A percentile compares a stretch with the other conserved stretches of the same genome.
Conservation (phyloP, 2,888 invertebrate genomes). For the Dinocampus coccinellae region DNA sequence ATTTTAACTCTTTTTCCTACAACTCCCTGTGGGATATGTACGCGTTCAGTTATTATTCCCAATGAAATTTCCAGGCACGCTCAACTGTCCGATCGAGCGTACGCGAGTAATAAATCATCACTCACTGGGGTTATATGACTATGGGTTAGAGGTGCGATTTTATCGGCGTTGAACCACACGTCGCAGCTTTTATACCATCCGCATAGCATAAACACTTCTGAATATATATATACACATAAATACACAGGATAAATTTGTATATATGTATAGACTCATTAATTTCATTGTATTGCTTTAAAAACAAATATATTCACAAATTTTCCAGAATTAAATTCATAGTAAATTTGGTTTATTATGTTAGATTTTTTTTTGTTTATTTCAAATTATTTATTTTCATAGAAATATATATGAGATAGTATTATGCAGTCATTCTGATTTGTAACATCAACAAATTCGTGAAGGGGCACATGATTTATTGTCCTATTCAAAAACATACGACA, state of each 20-base stretch:
- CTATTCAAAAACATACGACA: constrained; percentile 46
- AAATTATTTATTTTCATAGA: background rate
- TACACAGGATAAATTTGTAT: background rate
- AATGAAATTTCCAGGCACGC: constrained; percentile 33
- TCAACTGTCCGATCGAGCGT: constrained; percentile 32
- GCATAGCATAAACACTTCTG: background rate
- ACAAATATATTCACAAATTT: constrained; percentile 3
- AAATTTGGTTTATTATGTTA: background rate
- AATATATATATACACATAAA: background rate
- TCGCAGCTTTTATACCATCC: constrained; percentile 25
- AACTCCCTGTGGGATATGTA: background rate
- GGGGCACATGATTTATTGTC: constrained; percentile 49
- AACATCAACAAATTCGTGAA: constrained; percentile 51
- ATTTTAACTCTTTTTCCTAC: background rate
- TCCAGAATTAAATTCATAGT: background rate
- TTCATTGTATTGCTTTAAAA: constrained; percentile 24
- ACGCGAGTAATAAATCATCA: constrained; percentile 39
- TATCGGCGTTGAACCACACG: constrained; percentile 33
- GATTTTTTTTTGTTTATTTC: background rate
- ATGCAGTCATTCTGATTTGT: constrained; percentile 46
- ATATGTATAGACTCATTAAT: constrained; percentile 10
- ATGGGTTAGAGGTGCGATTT: constrained; percentile 36
- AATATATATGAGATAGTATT: constrained; percentile 29
- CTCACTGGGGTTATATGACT: constrained; percentile 26
- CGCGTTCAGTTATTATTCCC: constrained; percentile 25